Conservation (phyloP, 2,113 vertebrate genomes). For the Gymnobelideus leadbeateri region DNA sequence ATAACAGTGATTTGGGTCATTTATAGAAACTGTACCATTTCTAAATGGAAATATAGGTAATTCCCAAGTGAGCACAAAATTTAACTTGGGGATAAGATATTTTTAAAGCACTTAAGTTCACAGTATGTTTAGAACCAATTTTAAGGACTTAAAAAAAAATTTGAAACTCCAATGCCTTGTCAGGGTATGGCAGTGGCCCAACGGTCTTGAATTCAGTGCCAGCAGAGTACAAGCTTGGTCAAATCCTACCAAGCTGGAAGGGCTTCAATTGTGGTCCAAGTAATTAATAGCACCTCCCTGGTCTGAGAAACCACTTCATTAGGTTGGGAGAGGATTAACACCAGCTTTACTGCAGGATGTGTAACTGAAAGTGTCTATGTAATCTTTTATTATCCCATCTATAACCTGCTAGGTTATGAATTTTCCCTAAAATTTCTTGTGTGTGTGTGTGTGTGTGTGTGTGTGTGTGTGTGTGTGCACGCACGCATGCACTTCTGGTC, state of each 20-base stretch:
- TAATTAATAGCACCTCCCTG: background rate
- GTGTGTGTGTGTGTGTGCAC: no score
- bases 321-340: background rate
- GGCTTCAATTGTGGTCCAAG: background rate
- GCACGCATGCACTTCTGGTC: background rate
- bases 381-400: background rate
- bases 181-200: background rate
- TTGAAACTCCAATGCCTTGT: background rate
- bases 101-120: background rate
- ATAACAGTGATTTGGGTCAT: background rate
- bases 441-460: no score
- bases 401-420: background rate
- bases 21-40: background rate
- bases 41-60: background rate
- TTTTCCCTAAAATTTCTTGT: background rate
- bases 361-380: background rate
- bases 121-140: background rate
- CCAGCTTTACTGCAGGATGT: background rate
- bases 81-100: background rate
- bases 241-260: background rate
- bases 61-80: background rate
- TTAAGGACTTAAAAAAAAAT: background rate
- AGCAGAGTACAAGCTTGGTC: background rate
- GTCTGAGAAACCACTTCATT: background rate
- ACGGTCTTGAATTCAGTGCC: background rate